Evolutionary conservation across 2,113 vertebrate genomes (phyloP).

Genomic region (Aviceda subcristata): DNA sequence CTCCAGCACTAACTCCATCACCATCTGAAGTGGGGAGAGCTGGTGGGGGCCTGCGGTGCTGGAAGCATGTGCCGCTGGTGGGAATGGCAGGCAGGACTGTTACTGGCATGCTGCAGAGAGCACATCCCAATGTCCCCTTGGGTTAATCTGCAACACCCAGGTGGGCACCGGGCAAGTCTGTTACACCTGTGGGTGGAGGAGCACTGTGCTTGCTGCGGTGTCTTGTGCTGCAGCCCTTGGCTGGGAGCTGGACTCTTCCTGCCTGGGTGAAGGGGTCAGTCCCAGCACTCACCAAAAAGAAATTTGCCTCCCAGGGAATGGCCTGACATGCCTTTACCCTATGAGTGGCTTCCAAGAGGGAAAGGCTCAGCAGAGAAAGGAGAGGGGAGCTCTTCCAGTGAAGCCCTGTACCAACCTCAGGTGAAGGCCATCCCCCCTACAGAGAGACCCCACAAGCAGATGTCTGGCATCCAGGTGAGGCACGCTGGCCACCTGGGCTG

Average conservation of each 20-base stretch:
- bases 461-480: neutral
- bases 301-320: neutral
- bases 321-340: neutral
- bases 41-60: neutral
- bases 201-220: neutral
- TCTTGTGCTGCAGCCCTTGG: neutral
- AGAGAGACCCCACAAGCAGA: neutral
- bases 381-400: neutral
- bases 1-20: conserved; percentile 88
- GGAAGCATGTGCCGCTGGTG: accelerated
- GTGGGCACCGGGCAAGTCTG: accelerated
- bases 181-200: accelerated
- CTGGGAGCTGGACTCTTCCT: neutral
- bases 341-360: neutral
- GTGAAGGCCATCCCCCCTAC: accelerated
- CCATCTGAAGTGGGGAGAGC: conserved; percentile 75
- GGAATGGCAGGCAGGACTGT: neutral
- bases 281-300: neutral
- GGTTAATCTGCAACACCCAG: neutral
- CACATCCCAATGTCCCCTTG: accelerated
- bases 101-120: accelerated
- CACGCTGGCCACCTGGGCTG: neutral
- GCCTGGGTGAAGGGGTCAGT: neutral
- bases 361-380: neutral
- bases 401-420: accelerated